Base-by-base conservation (phyloP, 2,113 vertebrate genomes). In the Illadopsis cleaveri region DNA sequence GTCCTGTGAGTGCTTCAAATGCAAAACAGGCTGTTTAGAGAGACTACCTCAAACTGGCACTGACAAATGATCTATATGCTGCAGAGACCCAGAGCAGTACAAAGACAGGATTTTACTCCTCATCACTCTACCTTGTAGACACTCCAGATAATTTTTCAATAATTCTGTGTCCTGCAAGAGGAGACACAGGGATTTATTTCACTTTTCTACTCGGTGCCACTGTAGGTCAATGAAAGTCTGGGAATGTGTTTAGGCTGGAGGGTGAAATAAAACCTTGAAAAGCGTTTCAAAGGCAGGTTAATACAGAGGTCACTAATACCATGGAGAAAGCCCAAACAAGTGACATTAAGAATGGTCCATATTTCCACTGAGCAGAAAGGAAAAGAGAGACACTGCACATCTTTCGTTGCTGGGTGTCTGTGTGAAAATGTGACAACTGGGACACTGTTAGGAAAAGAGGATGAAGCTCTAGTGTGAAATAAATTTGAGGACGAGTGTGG, bases 1-100 rank as follows among this genome's bases (percentile, higher is more conserved):
- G 93, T 96, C 90, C 95, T 97, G 92, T 10, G 57, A 95, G 76
- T 75, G 90, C 90, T 95, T 97, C 93, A 96, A 96, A 94, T 97
- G 90, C 94, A 96, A 95, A 97, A 24, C 40, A 96, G 93, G 40
- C 82, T 86, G 93, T 93, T 96, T 97, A 38, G 86, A 86, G 75
- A 48, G 90, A n/a, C 68, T 86, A 18, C 82, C 94, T 90, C 90
- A 92, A 92, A 96, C 92, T 84, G 82, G 88, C 88, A 62, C 82
- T 95, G 93, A 96, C 92, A 96, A 97, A 92, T 96, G 82, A 94
- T 96, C 94, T 95, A 20, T 78, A 33, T 71, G 84, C 90, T 92
- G 94, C 79, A 83, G 71, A 88, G 82, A 62, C 68, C 86, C 66
- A 47, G 76, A 81, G 85, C 68, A 75, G 62, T 92, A 95, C 90